These are phyloP conservation scores for Myxocyprinus asiaticus DNA, from an alignment of 2,113 vertebrate genomes.

Conservation along the genomic window DNA sequence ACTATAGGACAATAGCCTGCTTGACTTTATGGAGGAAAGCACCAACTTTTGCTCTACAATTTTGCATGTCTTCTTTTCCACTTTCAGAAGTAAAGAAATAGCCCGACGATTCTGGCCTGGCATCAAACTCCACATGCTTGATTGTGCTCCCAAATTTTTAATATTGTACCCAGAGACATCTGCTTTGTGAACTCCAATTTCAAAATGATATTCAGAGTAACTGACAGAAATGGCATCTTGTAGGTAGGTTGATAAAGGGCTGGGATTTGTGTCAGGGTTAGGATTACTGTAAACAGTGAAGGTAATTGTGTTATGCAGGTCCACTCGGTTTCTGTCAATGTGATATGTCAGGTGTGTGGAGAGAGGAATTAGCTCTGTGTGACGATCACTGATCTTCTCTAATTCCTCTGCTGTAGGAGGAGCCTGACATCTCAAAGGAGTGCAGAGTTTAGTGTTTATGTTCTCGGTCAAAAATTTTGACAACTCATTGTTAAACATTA, in stretches of 20 bases:
- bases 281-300: constrained; percentile 44
- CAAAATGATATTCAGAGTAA: constrained; percentile 25
- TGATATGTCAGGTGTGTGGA: constrained; percentile 79
- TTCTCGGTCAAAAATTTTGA: constrained; percentile 67
- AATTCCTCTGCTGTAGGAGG: neutral
- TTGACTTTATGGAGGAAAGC: constrained; percentile 74
- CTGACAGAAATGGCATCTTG: constrained; percentile 25
- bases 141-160: neutral
- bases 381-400: neutral
- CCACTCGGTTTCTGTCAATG: neutral
- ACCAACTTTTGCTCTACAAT: constrained; percentile 61
- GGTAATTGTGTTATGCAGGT: neutral
- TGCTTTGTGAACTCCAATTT: constrained; percentile 37
- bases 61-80: constrained; percentile 71
- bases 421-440: constrained; percentile 83
- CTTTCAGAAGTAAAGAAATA: constrained; percentile 81
- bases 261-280: neutral
- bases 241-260: neutral
- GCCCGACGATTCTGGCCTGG: constrained; percentile 64
- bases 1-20: constrained; percentile 78
- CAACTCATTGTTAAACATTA: constrained; percentile 81
- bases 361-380: constrained; percentile 66
- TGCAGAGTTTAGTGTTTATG: constrained; percentile 60
- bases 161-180: neutral
- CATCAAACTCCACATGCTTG: constrained; percentile 72